Percentiles rank a stretch among this genome's conserved stretches.
phyloP scores from a whole-genome alignment of 2,888 invertebrate species.

The Serripes groenlandicus region DNA sequence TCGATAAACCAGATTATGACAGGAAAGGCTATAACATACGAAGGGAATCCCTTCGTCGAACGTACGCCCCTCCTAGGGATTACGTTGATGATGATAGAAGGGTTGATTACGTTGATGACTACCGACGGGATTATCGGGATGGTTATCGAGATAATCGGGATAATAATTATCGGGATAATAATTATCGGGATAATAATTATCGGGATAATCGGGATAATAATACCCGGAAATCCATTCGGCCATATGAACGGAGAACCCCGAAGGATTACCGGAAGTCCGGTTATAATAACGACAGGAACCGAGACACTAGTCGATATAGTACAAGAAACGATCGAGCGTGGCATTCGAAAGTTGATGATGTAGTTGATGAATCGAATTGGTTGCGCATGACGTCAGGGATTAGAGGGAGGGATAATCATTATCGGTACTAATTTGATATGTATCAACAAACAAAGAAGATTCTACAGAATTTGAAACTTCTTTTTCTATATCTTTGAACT shows the following conservation, averaged over 20 bases:
- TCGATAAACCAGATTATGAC: conserved; percentile 9
- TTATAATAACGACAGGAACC: conserved; percentile 8
- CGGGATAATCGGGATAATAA: neutral
- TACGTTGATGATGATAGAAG: neutral
- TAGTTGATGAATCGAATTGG: neutral
- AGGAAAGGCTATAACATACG: neutral
- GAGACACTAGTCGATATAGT: conserved; percentile 2
- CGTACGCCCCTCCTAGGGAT: conserved; percentile 9
- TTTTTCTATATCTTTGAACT: too few species aligned
- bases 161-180: neutral
- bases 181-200: neutral
- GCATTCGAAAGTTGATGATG: conserved; percentile 13
- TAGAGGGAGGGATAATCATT: neutral
- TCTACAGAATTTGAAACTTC: too few species aligned
- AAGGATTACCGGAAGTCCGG: neutral
- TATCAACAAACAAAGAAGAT: too few species aligned
- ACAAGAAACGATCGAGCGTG: neutral
- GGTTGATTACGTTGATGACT: neutral
- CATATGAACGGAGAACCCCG: conserved; percentile 11
- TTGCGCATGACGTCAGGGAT: neutral
- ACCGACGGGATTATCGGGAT: conserved; percentile 1
- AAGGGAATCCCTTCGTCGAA: neutral
- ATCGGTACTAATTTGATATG: conserved; percentile 1
- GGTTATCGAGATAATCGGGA: conserved; percentile 12
- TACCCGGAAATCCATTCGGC: neutral